Evolutionary conservation across 2,888 invertebrate genomes (phyloP).

Genomic region (Drosophila nigricruria): DNA sequence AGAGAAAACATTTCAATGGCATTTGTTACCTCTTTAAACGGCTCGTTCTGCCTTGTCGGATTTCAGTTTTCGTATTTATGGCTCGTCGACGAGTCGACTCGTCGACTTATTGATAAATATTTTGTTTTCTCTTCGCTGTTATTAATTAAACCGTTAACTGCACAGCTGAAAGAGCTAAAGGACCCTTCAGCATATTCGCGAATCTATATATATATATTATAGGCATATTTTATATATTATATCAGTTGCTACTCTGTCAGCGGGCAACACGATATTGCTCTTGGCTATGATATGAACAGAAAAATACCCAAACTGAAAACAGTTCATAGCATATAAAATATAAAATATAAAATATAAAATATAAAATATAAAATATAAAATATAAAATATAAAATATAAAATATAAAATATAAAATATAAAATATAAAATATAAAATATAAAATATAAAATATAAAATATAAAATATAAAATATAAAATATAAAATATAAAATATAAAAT

Average conservation of each 20-base stretch:
- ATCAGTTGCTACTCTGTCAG: neutral
- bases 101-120: constrained; percentile 18
- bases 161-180: constrained; percentile 8
- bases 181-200: constrained; percentile 1
- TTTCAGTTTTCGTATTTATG: constrained; percentile 12
- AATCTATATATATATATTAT: neutral
- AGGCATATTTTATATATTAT: neutral
- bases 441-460: too few species aligned
- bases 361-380: too few species aligned
- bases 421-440: too few species aligned
- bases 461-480: neutral
- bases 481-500: too few species aligned
- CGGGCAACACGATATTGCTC: neutral
- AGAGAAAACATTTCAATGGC: neutral
- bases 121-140: constrained; percentile 31
- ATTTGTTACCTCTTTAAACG: neutral
- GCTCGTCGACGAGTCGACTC: neutral
- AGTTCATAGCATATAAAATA: too few species aligned
- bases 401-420: too few species aligned
- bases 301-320: too few species aligned
- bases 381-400: too few species aligned
- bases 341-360: too few species aligned
- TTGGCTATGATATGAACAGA: neutral
- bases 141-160: constrained; percentile 48
- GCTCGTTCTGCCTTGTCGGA: neutral